These are phyloP conservation scores for Aphelocoma coerulescens DNA, from an alignment of 2,113 vertebrate species.

Conservation along the genomic window DNA sequence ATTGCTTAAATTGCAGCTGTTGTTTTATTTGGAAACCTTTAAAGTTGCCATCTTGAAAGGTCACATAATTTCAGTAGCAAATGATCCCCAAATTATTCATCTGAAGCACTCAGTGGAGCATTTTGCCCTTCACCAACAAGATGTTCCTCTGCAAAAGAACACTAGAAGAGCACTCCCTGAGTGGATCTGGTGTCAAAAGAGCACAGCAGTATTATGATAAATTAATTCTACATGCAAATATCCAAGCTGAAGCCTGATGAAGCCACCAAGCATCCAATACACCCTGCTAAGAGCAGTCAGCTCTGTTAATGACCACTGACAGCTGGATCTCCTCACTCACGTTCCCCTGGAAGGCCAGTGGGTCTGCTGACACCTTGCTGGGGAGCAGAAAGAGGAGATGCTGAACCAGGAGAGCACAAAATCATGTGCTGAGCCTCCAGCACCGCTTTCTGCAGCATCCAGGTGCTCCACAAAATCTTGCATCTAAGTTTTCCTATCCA, in stretches of 20 bases:
- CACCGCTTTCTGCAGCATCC: neutral
- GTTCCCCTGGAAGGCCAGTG: neutral
- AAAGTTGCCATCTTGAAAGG: neutral
- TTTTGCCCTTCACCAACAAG: neutral
- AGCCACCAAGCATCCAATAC: neutral
- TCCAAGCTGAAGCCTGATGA: neutral
- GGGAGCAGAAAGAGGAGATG: neutral
- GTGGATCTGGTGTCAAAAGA: neutral
- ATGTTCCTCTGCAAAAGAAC: neutral
- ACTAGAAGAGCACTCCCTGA: neutral
- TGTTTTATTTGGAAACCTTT: neutral
- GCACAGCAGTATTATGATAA: neutral
- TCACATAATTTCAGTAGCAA: neutral
- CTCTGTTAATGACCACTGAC: neutral
- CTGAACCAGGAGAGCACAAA: neutral
- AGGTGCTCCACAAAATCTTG: neutral
- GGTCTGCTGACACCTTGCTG: neutral
- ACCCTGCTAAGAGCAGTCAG: neutral
- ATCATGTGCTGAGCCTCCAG: neutral
- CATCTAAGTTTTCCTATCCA: neutral
- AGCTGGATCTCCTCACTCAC: neutral
- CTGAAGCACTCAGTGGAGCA: neutral
- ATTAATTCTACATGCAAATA: neutral
- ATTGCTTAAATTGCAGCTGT: neutral
- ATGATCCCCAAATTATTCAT: neutral